Evolutionary conservation across 92 coral and sea anemone species (phyloP).

Genomic region (Epizoanthus ramosus): DNA sequence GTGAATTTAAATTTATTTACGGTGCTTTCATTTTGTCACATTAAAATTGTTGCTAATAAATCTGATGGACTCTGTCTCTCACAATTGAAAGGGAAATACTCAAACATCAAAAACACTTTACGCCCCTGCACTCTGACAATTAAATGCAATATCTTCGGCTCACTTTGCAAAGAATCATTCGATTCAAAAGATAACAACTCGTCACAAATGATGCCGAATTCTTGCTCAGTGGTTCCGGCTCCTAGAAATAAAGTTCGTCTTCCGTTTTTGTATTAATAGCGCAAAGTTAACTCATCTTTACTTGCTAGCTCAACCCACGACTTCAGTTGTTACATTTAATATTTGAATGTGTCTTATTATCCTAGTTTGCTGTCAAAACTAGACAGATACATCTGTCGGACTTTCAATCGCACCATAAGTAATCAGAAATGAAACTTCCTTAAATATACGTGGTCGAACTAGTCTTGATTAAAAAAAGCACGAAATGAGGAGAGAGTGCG

Average conservation of each 20-base stretch:
- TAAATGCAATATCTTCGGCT: not conserved
- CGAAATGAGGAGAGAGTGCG: not conserved
- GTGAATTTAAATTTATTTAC: not conserved
- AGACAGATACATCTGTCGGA: not conserved
- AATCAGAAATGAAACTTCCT: not conserved
- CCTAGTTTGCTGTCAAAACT: not conserved
- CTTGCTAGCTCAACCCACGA: not conserved
- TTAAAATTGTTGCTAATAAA: not conserved
- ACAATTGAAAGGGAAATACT: not conserved
- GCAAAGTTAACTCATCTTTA: not conserved
- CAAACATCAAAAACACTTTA: not conserved
- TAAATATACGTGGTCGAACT: not conserved
- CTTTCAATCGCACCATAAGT: not conserved
- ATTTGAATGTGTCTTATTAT: not conserved
- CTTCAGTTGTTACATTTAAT: not conserved
- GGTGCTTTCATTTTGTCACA: not conserved
- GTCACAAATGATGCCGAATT: not conserved
- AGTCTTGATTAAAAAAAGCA: not conserved
- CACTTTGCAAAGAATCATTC: too few species aligned
- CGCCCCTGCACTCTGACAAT: not conserved
- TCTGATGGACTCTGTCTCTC: not conserved
- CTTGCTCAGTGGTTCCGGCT: conserved; percentile 1
- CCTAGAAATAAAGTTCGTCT: not conserved
- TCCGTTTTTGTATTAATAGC: not conserved
- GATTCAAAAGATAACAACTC: not conserved